These are phyloP conservation scores for Aulostomus chinensis DNA, from an alignment of 2,797 vertebrate species.

Conservation along the genomic window DNA sequence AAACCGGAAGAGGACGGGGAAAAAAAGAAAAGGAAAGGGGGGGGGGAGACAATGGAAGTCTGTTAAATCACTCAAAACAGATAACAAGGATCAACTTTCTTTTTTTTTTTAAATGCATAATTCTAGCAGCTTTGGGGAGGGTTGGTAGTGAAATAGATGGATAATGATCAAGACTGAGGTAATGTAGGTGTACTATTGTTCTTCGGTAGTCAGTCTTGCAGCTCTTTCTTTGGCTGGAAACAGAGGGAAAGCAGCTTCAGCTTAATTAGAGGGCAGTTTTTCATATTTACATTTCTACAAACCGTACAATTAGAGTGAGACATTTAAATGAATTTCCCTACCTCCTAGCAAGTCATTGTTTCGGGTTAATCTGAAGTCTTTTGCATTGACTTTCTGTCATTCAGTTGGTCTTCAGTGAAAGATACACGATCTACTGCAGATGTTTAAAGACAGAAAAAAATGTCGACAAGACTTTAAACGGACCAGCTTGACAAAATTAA, in stretches of 20 bases:
- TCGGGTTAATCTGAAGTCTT: no score
- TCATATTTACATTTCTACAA: conserved; percentile 39
- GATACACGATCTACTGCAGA: background rate
- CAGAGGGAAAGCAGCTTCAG: conserved; percentile 26
- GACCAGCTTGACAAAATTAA: no score
- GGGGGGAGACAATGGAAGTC: background rate
- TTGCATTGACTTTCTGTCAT: no score
- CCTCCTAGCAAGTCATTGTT: background rate
- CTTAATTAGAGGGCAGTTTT: conserved; percentile 39
- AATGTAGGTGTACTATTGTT: no score
- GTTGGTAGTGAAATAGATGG: no score
- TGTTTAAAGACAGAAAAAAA: background rate
- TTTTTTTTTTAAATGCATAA: no score
- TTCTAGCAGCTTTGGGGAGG: no score
- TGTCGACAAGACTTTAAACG: no score
- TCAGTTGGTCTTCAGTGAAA: background rate
- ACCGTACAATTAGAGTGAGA: conserved; percentile 17
- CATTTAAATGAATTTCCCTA: conserved; percentile 13
- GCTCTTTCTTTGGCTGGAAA: background rate
- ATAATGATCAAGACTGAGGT: no score
- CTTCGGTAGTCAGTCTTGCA: no score
- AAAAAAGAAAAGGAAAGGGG: background rate
- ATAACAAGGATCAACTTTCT: no score
- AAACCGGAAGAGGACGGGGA: background rate
- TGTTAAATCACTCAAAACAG: no score